A percentile compares a stretch with the other conserved stretches of the same genome.
Evolutionary conservation across 2,797 vertebrate genomes (phyloP).

Genomic region (Peromyscus attwateri): DNA sequence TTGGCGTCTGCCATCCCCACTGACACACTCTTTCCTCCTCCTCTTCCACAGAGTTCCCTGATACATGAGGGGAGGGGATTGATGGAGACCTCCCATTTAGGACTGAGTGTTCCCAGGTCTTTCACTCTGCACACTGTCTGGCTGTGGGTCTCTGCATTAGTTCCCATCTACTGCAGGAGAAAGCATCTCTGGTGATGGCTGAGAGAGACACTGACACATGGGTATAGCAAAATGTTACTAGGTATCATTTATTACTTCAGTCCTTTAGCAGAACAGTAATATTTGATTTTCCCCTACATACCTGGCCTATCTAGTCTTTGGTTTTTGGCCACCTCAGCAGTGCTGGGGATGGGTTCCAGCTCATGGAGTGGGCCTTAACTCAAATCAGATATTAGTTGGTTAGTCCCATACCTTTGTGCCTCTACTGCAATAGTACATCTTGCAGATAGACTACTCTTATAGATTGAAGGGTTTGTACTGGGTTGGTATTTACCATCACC

Average conservation of each 20-base stretch:
- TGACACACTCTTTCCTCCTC: not conserved
- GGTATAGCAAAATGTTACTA: not conserved
- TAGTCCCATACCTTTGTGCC: not conserved
- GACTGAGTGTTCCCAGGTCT: not conserved
- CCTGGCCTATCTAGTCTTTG: not conserved
- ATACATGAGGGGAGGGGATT: not conserved
- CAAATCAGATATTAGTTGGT: not conserved
- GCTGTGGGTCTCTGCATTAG: not conserved
- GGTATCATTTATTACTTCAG: fast-evolving
- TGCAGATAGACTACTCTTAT: too few relatives aligned
- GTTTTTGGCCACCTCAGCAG: not conserved
- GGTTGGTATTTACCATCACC: not conserved
- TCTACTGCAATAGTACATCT: too few relatives aligned
- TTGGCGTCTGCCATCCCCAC: not conserved
- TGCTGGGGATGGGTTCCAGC: not conserved
- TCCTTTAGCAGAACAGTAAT: not conserved
- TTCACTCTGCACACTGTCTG: not conserved
- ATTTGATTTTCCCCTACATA: not conserved
- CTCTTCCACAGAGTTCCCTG: not conserved
- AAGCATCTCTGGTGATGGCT: not conserved
- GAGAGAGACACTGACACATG: not conserved
- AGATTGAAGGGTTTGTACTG: too few relatives aligned
- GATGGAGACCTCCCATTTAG: not conserved
- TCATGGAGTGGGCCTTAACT: not conserved
- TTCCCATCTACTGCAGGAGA: not conserved